These are phyloP conservation scores for Colinus virginianus DNA, from an alignment of 2,113 vertebrate genomes.

Conservation along the genomic window DNA sequence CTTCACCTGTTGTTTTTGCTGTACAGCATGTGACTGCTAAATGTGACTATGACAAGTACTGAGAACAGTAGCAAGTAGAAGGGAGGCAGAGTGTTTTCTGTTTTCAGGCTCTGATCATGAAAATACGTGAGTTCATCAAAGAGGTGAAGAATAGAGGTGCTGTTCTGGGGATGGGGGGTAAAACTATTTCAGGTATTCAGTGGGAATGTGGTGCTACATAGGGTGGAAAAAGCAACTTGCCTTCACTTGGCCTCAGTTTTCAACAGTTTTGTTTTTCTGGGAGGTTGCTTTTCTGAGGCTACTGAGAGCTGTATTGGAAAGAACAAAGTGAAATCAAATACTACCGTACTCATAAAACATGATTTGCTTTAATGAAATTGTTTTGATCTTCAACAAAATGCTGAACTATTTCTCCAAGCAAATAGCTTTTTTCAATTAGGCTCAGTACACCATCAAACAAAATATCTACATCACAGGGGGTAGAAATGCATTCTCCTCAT, in stretches of 20 bases:
- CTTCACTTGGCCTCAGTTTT: not conserved
- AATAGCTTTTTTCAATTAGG: constrained; percentile 52
- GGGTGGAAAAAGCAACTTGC: not conserved
- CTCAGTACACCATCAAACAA: constrained; percentile 34
- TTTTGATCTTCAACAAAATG: too few species aligned
- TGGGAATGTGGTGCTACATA: not conserved
- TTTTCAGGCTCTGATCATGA: constrained; percentile 35
- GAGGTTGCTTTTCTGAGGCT: not conserved
- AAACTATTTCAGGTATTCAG: not conserved
- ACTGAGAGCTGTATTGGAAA: not conserved
- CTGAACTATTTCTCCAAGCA: constrained; percentile 17
- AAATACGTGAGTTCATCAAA: not conserved
- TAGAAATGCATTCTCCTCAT: not conserved
- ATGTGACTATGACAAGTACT: constrained; percentile 22
- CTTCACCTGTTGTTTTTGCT: constrained; percentile 25
- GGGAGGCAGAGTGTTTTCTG: constrained; percentile 15
- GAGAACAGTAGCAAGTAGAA: constrained; percentile 26
- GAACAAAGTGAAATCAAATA: constrained; percentile 12
- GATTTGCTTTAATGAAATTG: not conserved
- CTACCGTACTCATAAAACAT: constrained; percentile 17
- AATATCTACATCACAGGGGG: not conserved
- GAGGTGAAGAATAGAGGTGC: constrained; percentile 10
- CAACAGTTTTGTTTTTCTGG: not conserved
- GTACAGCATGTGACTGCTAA: constrained; percentile 14
- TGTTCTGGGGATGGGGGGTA: not conserved